Evolutionary conservation across 2,888 invertebrate genomes (phyloP).

Genomic region (Agonopterix alstromeriana): DNA sequence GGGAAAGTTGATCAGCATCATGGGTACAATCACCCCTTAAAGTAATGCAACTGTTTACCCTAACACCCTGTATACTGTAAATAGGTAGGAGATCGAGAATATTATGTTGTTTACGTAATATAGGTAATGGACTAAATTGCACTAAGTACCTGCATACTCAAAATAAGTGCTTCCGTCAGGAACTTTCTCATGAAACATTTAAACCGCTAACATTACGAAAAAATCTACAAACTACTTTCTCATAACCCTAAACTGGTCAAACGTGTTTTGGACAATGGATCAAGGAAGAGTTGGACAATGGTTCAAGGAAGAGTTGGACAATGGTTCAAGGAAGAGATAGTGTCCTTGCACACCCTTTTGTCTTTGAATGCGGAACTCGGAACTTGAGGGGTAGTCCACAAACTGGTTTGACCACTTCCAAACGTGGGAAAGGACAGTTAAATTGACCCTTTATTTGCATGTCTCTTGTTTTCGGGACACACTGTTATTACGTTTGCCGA

Average conservation of each 20-base stretch:
- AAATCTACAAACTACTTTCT: slow-evolving; percentile 24
- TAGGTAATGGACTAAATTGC: too few relatives aligned
- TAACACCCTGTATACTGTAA: too few relatives aligned
- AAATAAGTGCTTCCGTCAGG: background rate
- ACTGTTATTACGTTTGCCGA: slow-evolving; percentile 14
- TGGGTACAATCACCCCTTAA: too few relatives aligned
- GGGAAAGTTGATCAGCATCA: too few relatives aligned
- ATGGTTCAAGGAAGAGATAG: slow-evolving; percentile 27
- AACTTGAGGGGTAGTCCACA: slow-evolving; percentile 42
- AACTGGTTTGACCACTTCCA: slow-evolving; percentile 62
- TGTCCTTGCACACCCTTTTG: slow-evolving; percentile 30
- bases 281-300: slow-evolving; percentile 52
- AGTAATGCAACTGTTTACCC: too few relatives aligned
- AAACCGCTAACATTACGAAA: background rate
- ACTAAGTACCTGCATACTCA: background rate
- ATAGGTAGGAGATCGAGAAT: too few relatives aligned
- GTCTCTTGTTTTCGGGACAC: slow-evolving; percentile 23
- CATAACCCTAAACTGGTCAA: slow-evolving; percentile 48
- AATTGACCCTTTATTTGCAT: slow-evolving; percentile 66
- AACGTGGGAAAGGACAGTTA: slow-evolving; percentile 59
- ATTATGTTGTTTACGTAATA: too few relatives aligned
- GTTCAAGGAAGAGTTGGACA: slow-evolving; percentile 46
- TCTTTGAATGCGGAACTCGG: slow-evolving; percentile 7
- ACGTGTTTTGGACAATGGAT: slow-evolving; percentile 66
- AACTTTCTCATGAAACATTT: too few relatives aligned